Evolutionary conservation across 2,113 vertebrate species (phyloP), one percentile per base, ranked within the genome.

Genomic region (Bubo blakistoni): DNA sequence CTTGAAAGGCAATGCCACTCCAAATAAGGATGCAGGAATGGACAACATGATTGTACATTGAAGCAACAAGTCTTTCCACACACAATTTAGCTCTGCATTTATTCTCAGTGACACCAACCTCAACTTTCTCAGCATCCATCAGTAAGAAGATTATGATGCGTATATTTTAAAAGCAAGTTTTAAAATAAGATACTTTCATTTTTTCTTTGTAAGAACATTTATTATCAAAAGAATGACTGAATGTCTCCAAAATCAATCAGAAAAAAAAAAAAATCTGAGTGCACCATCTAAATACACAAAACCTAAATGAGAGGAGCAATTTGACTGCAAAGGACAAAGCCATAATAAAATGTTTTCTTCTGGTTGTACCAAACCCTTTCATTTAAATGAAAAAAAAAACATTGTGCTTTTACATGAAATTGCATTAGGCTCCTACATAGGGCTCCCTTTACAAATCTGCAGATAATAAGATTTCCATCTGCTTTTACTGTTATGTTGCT

Each of bases 1-100:
- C 67, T 91, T 90, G 92, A 94, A 92, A 92, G 63, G 59, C 55
- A 94, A 84, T 78, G 82, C 42, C 82, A 81, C 55, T 86, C 63
- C 47, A 90, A 83, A 92, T 74, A 86, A 90, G 24, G 55, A 67
- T 44, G 47, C 10, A 62, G 51, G n/a, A 58, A 88, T 92, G 51
- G 67, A 90, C 69, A 95, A 86, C 29, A 54, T 0, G 13, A 86
- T 36, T 0, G 0, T 62, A 86, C 38, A 11, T 2, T 27, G 67
- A 78, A 90, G 95, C 42, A 95, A 90, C 72, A 88, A 83, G 59
- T 71, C 26, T 36, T 47, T 59, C 59, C 47, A 22, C 34, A 73
- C 11, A 24, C 2, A 0, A 67, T 71, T 86, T 70, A 90, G 13
- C 14, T 86, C 46, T 52, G 8, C 20, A 21, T 62, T 93, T 91